These are phyloP conservation scores for Carposina sasakii DNA, from an alignment of 1,140 invertebrate species.

Conservation along the genomic window DNA sequence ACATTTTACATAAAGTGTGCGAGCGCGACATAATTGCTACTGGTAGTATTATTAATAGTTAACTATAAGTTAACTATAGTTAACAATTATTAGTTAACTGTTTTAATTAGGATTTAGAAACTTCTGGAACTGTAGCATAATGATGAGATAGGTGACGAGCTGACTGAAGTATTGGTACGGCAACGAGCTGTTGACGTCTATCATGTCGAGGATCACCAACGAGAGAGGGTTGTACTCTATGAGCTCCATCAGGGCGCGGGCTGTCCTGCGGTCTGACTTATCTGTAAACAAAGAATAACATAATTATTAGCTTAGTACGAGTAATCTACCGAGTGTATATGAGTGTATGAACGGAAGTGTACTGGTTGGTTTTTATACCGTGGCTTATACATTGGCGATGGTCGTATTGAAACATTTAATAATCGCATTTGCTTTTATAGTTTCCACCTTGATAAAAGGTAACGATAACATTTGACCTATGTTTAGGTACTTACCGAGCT, in stretches of 20 bases:
- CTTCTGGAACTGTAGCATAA: conserved; percentile 55
- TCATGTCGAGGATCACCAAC: conserved; percentile 47
- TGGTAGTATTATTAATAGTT: too few species aligned
- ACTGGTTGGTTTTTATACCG: too few species aligned
- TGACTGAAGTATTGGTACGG: conserved; percentile 49
- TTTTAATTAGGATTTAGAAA: conserved; percentile 45
- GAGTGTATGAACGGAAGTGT: too few species aligned
- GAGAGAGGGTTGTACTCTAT: conserved; percentile 46
- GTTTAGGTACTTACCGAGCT: conserved; percentile 45
- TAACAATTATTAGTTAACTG: too few species aligned
- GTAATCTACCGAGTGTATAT: too few species aligned
- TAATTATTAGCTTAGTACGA: not conserved
- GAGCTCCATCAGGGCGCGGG: conserved; percentile 40
- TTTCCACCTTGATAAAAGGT: conserved; percentile 9
- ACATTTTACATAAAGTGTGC: too few species aligned
- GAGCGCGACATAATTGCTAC: too few species aligned
- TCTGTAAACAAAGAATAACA: conserved; percentile 29
- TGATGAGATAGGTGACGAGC: conserved; percentile 51
- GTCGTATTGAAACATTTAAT: too few species aligned
- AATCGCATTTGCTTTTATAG: not conserved
- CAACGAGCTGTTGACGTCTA: conserved; percentile 49
- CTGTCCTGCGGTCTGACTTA: conserved; percentile 36
- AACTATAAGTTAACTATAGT: too few species aligned
- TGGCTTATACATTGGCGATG: too few species aligned
- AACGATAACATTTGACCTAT: too few species aligned